Evolutionary conservation across 2,797 vertebrate genomes (phyloP).

Genomic region (Halcyon chelicuti): DNA sequence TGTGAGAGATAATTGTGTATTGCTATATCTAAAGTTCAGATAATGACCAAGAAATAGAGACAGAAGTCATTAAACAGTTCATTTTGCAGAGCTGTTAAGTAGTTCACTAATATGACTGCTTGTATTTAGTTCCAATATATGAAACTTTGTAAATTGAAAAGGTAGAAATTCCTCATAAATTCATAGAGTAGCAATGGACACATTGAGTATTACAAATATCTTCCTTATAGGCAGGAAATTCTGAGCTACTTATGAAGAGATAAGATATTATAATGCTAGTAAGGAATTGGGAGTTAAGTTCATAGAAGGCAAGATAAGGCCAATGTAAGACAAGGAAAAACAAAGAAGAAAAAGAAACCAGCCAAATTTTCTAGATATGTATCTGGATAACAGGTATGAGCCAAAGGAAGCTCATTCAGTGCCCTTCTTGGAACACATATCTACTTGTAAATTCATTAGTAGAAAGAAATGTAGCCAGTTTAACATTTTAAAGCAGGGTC

Average conservation of each 20-base stretch:
- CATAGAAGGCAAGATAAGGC: neutral
- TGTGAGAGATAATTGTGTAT: neutral
- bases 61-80: neutral
- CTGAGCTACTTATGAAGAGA: neutral
- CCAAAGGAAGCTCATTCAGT: neutral
- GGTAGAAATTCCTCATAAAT: neutral
- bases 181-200: neutral
- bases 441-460: neutral
- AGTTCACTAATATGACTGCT: neutral
- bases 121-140: neutral
- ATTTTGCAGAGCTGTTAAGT: neutral
- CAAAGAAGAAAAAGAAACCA: neutral
- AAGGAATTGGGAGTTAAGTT: neutral
- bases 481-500: neutral
- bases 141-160: neutral
- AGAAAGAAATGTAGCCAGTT: neutral
- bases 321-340: neutral
- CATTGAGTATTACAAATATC: neutral
- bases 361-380: neutral
- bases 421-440: neutral
- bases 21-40: neutral
- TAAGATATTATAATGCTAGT: neutral
- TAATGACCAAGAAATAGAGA: neutral
- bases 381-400: neutral
- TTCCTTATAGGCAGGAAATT: neutral